These are phyloP conservation scores for Euborellia annulipes DNA, from an alignment of 1,140 invertebrate species.

Conservation along the genomic window DNA sequence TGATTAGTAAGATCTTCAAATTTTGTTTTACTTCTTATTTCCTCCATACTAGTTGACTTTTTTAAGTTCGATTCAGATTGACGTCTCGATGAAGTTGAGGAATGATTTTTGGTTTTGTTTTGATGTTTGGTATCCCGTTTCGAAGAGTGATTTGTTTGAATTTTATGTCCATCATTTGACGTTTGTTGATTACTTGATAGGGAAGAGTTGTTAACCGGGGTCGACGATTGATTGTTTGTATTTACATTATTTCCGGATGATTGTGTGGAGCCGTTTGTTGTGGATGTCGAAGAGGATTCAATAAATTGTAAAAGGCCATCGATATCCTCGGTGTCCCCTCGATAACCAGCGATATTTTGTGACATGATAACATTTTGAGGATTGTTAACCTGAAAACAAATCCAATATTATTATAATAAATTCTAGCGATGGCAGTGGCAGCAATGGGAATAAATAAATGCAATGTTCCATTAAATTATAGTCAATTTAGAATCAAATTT, in stretches of 20 bases:
- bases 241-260: conserved; percentile 8
- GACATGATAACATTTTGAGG: conserved; percentile 43
- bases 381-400: conserved; percentile 28
- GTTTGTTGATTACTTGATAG: neutral
- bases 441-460: too few relatives aligned
- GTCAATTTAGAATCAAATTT: too few relatives aligned
- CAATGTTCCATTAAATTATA: too few relatives aligned
- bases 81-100: too few relatives aligned
- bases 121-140: neutral
- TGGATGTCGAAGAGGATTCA: conserved; percentile 29
- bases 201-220: neutral
- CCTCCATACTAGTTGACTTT: conserved; percentile 50
- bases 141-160: neutral
- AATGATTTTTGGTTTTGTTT: neutral
- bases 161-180: neutral
- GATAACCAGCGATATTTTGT: conserved; percentile 45
- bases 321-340: conserved; percentile 37
- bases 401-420: too few relatives aligned
- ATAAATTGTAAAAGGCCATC: conserved; percentile 38
- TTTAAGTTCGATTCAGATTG: conserved; percentile 25
- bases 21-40: conserved; percentile 45
- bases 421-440: too few relatives aligned
- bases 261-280: conserved; percentile 22
- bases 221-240: neutral
- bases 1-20: conserved; percentile 41